Evolutionary conservation across 2,797 vertebrate species (phyloP).

Genomic region (Galaxias olidus): DNA sequence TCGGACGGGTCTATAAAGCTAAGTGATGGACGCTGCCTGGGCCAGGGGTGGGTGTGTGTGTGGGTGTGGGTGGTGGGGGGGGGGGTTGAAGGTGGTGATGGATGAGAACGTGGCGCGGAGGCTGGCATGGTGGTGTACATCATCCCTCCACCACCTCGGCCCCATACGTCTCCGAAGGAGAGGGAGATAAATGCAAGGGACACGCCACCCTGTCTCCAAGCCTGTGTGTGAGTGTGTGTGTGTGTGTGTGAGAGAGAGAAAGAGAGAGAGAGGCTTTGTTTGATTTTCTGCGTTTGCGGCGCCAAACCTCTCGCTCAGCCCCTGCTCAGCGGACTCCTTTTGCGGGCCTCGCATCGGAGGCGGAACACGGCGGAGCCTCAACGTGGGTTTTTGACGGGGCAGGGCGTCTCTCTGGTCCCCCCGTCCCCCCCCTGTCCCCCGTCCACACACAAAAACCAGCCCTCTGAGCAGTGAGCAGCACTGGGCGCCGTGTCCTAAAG

Average conservation of each 20-base stretch:
- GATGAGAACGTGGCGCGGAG: conserved; percentile 58
- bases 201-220: conserved; percentile 16
- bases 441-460: too few relatives aligned
- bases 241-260: conserved; percentile 12
- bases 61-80: conserved; percentile 28
- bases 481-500: not conserved
- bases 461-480: too few relatives aligned
- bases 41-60: conserved; percentile 65
- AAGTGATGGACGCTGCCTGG: conserved; percentile 61
- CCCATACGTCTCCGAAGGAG: conserved; percentile 49
- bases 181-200: conserved; percentile 60
- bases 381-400: too few relatives aligned
- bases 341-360: too few relatives aligned
- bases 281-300: too few relatives aligned
- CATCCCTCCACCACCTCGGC: conserved; percentile 46
- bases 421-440: too few relatives aligned
- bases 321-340: too few relatives aligned
- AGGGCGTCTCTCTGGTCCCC: too few relatives aligned
- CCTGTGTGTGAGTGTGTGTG: conserved; percentile 12
- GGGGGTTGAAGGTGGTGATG: conserved; percentile 55
- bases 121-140: conserved; percentile 55
- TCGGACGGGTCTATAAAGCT: conserved; percentile 67
- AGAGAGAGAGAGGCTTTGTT: too few relatives aligned
- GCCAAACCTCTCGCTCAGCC: too few relatives aligned
- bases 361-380: too few relatives aligned